These are phyloP conservation scores for Netelia inedita DNA, from an alignment of 2,888 invertebrate genomes.

Conservation along the genomic window DNA sequence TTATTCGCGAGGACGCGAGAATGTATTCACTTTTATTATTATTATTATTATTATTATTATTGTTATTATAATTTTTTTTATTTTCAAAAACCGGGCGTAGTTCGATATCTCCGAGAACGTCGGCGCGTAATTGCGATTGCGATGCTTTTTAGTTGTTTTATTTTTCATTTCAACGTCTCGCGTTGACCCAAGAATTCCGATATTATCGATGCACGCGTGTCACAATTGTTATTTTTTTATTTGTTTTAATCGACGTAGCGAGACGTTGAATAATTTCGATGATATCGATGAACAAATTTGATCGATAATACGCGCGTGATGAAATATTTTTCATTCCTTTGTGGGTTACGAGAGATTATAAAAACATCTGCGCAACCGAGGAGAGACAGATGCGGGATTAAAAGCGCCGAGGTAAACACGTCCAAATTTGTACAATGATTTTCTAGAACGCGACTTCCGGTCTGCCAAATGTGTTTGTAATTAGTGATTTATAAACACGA, in stretches of 20 bases:
- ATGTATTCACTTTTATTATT: constrained; percentile 17
- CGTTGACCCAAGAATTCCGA: constrained; percentile 24
- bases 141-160: constrained; percentile 4
- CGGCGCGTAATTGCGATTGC: constrained; percentile 40
- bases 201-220: constrained; percentile 3
- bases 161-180: constrained; percentile 16
- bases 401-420: constrained; percentile 30
- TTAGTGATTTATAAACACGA: constrained; percentile 32
- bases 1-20: constrained; percentile 52
- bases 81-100: constrained; percentile 46
- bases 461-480: constrained; percentile 47
- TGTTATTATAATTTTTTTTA: constrained; percentile 11
- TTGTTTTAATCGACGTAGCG: not conserved
- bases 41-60: not conserved
- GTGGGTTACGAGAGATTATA: not conserved
- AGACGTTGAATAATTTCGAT: not conserved
- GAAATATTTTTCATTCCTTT: too few relatives aligned
- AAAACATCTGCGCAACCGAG: constrained; percentile 11
- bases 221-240: not conserved
- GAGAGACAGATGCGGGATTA: not conserved
- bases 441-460: constrained; percentile 56
- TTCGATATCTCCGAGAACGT: constrained; percentile 44
- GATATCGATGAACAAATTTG: not conserved
- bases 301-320: not conserved
- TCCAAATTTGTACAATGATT: constrained; percentile 43